Evolutionary conservation across 2,113 vertebrate species (phyloP).

Genomic region (Thunnus maccoyii): DNA sequence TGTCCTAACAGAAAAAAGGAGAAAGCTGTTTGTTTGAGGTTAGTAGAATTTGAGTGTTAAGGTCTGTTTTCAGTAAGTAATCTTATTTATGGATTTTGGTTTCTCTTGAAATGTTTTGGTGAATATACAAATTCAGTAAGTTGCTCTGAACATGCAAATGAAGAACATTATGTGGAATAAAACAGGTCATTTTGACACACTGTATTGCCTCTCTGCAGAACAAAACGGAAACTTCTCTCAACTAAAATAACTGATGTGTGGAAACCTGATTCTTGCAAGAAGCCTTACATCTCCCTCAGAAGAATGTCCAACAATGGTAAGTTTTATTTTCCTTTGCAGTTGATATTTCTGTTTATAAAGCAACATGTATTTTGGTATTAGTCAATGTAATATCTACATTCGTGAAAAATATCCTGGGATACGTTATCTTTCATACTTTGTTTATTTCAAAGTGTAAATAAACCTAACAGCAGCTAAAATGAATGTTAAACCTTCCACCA

Average conservation of each 20-base stretch:
- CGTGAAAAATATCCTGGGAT: too few species aligned
- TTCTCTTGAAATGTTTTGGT: neutral
- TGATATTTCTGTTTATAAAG: neutral
- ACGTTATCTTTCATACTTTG: neutral
- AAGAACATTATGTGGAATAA: neutral
- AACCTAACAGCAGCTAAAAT: neutral
- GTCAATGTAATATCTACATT: too few species aligned
- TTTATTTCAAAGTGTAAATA: neutral
- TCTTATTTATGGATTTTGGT: neutral
- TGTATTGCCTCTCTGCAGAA: constrained; percentile 70
- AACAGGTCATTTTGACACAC: neutral
- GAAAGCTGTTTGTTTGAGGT: neutral
- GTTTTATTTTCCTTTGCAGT: neutral
- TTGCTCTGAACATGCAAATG: neutral
- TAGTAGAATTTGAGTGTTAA: neutral
- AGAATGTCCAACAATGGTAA: constrained; percentile 36
- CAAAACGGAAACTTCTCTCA: constrained; percentile 68
- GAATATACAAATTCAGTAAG: neutral
- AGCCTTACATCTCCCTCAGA: neutral
- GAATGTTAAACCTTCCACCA: neutral
- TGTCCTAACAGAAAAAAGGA: constrained; percentile 11
- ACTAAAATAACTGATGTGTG: constrained; percentile 56
- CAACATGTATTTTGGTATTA: too few species aligned
- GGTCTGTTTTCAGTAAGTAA: neutral
- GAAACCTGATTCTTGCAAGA: constrained; percentile 65